A percentile compares a stretch with the other conserved stretches of the same genome.
These are phyloP conservation scores for Pseudoatta argentina DNA, from an alignment of 1,140 invertebrate species.

Conservation along the genomic window DNA sequence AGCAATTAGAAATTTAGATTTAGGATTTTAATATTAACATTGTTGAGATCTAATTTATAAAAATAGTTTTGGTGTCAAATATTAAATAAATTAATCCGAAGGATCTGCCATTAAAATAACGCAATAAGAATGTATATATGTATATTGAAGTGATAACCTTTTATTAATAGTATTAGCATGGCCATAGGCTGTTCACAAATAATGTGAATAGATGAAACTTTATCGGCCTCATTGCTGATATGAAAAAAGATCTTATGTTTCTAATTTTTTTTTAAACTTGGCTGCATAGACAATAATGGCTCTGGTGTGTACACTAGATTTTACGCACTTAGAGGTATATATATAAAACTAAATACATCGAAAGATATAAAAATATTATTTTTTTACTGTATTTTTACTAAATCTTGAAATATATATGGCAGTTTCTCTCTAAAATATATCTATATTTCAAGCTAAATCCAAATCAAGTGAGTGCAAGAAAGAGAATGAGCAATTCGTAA, in stretches of 20 bases:
- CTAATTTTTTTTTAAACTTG: conserved; percentile 4
- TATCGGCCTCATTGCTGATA: conserved; percentile 52
- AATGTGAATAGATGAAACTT: conserved; percentile 71
- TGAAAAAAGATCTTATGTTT: conserved; percentile 7
- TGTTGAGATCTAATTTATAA: not conserved
- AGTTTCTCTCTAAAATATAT: not conserved
- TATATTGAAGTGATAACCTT: conserved; percentile 25
- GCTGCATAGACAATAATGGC: conserved; percentile 48
- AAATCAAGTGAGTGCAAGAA: not conserved
- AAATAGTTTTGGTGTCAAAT: conserved; percentile 1
- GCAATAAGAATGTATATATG: conserved; percentile 8
- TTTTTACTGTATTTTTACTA: conserved; percentile 56
- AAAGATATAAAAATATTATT: conserved; percentile 20
- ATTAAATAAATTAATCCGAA: conserved; percentile 25
- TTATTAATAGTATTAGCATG: conserved; percentile 39
- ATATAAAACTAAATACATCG: conserved; percentile 6
- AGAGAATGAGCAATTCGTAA: not conserved
- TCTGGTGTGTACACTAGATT: conserved; percentile 73
- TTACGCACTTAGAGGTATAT: conserved; percentile 67
- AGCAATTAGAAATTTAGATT: not conserved
- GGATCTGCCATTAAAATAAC: conserved; percentile 25
- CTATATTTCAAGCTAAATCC: not conserved
- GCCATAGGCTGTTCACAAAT: conserved; percentile 74
- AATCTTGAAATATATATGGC: not conserved
- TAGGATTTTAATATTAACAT: not conserved